Evolutionary conservation across 2,888 invertebrate genomes (phyloP), one percentile per base, ranked within the genome.

Genomic region (Metellina segmentata): DNA sequence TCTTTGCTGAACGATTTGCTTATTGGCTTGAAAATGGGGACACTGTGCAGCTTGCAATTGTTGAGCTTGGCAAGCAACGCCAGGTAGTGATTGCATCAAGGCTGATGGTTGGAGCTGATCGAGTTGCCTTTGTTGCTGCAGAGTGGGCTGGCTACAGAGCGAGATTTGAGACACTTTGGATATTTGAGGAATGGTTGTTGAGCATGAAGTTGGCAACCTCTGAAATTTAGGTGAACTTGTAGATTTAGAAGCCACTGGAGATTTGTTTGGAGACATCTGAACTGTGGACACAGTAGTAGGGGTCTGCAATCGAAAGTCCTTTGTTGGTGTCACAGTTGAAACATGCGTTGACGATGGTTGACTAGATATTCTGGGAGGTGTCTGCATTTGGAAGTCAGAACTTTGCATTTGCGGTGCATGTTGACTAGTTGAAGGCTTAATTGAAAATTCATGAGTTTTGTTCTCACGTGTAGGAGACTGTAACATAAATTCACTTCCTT

Each of bases 301-400:
- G 19, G 81, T 85, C 16, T 52, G 79, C 19, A 89, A 52, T 52
- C 83, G 49, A 78, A 91, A 91, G 52, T 91, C 91, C 69, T 91
- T 91, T 7, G 87, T 16, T 34, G 91, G 75, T 7, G 89, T 75
- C 5, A 88, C 85, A 13, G 88, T 49, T 13, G 88, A 81, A 75
- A 85, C 79, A 88, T 91, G 91, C 48, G 85, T 79, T n/a, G 82
- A 83, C 48, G 88, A 71, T 19, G 89, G 74, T 20, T 85, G 91
- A 70, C 83, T 83, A 7, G 91, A 48, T 19, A 92, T 85, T 71
- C 91, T 69, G 6, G 88, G 71, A 61, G 85, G 88, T 20, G 91
- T 92, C 52, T 92, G 91, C 85, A 92, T 88, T 70, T 89, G 88
- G 52, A 92, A 92, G 48, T 92, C 91, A n/a, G 88, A 70, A 70